A percentile compares a stretch with the other conserved stretches of the same genome.
phyloP scores from a whole-genome alignment of 2,797 vertebrate genomes.

The Enteromius unitaeniatus region DNA sequence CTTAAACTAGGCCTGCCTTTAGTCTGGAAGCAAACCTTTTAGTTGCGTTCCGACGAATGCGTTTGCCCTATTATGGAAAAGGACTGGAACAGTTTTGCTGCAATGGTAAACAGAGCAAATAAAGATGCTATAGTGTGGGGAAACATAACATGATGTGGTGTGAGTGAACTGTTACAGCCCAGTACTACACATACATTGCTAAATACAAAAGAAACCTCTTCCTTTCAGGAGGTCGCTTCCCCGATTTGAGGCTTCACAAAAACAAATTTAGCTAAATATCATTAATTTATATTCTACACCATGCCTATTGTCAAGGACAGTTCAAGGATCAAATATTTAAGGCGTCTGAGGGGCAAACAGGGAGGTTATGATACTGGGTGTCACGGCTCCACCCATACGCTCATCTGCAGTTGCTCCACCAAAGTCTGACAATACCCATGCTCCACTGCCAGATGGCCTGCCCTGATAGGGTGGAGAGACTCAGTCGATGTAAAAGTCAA shows the following conservation, averaged over 20 bases:
- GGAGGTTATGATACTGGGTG: conserved; percentile 71
- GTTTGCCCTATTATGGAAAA: conserved; percentile 62
- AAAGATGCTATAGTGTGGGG: conserved; percentile 58
- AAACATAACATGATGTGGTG: conserved; percentile 68
- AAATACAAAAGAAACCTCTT: conserved; percentile 65
- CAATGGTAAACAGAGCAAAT: conserved; percentile 65
- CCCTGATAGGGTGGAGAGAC: conserved; percentile 41
- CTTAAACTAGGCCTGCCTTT: conserved; percentile 14
- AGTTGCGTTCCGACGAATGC: conserved; percentile 9
- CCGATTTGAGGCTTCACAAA: conserved; percentile 70
- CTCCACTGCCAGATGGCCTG: conserved; percentile 45
- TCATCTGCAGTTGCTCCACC: conserved; percentile 57
- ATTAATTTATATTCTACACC: conserved; percentile 64
- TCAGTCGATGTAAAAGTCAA: not conserved
- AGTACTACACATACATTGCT: conserved; percentile 79
- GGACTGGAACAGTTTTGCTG: conserved; percentile 76
- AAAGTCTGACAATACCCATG: conserved; percentile 45
- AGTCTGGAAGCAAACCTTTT: conserved; percentile 8
- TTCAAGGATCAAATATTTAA: conserved; percentile 86
- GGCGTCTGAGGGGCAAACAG: conserved; percentile 86
- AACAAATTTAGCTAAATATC: conserved; percentile 57
- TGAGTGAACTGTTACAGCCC: conserved; percentile 76
- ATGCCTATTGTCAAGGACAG: conserved; percentile 72
- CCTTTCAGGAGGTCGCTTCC: conserved; percentile 70
- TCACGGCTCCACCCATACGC: conserved; percentile 73